A percentile compares a stretch with the other conserved stretches of the same genome.
These are phyloP conservation scores for Drosophila malerkotliana DNA, from an alignment of 1,140 invertebrate species.

Conservation along the genomic window DNA sequence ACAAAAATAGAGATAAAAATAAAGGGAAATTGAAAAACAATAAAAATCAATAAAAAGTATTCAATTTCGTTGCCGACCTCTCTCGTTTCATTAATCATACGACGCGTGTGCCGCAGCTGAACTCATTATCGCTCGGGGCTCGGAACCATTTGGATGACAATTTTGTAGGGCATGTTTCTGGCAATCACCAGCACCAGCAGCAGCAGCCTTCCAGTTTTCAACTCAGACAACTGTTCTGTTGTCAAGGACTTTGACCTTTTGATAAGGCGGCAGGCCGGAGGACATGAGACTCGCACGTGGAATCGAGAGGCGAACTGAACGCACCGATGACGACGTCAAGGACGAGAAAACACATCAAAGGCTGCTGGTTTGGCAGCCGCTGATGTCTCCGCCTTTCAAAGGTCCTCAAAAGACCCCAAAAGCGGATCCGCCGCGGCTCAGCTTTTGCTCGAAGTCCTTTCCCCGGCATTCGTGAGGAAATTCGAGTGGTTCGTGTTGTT, in stretches of 20 bases:
- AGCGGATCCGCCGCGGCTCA: constrained; percentile 1
- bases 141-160: constrained; percentile 12
- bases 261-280: constrained; percentile 10
- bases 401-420: constrained; percentile 18
- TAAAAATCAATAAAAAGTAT: constrained; percentile 62
- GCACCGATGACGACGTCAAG: constrained; percentile 19
- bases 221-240: constrained; percentile 46
- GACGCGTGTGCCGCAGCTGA: constrained; percentile 37
- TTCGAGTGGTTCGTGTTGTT: constrained; percentile 26
- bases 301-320: constrained; percentile 18
- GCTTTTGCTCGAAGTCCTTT: neutral
- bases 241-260: constrained; percentile 61
- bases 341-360: constrained; percentile 58
- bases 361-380: neutral
- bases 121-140: constrained; percentile 24
- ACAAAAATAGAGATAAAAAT: constrained; percentile 1
- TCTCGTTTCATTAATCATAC: constrained; percentile 63
- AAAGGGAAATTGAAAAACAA: constrained; percentile 27
- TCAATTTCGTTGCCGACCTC: constrained; percentile 18
- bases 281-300: constrained; percentile 34
- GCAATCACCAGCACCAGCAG: constrained; percentile 10
- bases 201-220: constrained; percentile 3
- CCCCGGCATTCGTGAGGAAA: constrained; percentile 12
- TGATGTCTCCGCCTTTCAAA: neutral
- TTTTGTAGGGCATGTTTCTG: constrained; percentile 18